These are phyloP conservation scores for Frankliniella intonsa DNA, from an alignment of 2,888 invertebrate species.

Conservation along the genomic window DNA sequence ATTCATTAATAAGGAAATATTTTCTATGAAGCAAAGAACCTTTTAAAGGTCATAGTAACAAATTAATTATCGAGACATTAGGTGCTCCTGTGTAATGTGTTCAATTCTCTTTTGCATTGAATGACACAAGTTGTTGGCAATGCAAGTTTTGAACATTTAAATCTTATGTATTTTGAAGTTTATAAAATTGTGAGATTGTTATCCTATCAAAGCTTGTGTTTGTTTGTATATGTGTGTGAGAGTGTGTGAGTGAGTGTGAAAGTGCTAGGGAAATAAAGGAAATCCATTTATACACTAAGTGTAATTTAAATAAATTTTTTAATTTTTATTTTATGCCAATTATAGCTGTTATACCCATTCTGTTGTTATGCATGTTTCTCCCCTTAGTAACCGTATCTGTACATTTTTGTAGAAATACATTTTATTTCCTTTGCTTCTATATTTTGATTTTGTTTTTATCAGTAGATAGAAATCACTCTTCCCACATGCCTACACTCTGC, in stretches of 20 bases:
- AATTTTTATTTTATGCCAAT: background rate
- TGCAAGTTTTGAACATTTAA: no score
- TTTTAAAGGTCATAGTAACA: no score
- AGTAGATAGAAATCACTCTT: no score
- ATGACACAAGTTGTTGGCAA: no score
- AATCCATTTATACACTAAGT: background rate
- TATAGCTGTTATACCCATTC: background rate
- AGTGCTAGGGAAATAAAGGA: background rate
- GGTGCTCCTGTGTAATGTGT: no score
- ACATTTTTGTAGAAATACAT: conserved; percentile 21
- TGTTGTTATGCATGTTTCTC: conserved; percentile 27
- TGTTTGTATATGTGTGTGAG: background rate
- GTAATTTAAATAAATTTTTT: background rate
- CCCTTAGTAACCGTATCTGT: background rate
- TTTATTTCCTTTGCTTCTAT: conserved; percentile 12
- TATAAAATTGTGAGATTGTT: no score
- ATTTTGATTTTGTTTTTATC: conserved; percentile 17
- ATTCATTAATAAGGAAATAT: no score
- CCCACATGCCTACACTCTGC: no score
- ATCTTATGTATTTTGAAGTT: no score
- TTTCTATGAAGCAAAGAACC: no score
- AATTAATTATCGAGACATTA: no score
- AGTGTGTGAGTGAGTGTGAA: background rate
- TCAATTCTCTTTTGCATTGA: no score
- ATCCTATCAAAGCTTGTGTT: background rate